Conservation (phyloP, 2,797 vertebrate species). For the Eulemur albifrons region DNA sequence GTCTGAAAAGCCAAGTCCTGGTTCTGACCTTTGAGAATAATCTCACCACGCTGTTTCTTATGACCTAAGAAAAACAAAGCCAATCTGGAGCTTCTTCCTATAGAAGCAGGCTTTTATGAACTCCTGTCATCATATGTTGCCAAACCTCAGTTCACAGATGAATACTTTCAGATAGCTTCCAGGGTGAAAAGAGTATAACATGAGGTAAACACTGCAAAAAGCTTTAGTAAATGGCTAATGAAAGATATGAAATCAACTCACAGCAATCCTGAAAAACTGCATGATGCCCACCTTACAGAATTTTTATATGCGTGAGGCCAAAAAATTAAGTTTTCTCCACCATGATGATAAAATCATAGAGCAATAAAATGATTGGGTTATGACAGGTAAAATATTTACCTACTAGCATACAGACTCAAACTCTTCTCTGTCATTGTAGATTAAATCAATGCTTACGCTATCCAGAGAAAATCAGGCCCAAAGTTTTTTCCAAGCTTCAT, state of each 20-base stretch:
- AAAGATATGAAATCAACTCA: constrained; percentile 34
- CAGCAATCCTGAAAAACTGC: neutral
- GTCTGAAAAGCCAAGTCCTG: constrained; percentile 58
- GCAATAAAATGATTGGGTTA: constrained; percentile 23
- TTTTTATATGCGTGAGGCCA: neutral
- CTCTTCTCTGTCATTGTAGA: neutral
- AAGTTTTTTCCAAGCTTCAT: neutral
- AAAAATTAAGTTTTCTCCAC: constrained; percentile 39
- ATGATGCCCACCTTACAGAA: neutral
- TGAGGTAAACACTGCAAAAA: neutral
- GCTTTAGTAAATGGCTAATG: neutral
- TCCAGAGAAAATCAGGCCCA: constrained; percentile 20
- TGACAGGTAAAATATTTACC: constrained; percentile 28
- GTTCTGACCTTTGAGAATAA: constrained; percentile 74
- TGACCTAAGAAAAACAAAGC: neutral
- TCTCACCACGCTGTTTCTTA: constrained; percentile 68
- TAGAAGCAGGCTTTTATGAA: neutral
- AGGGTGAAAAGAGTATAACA: neutral
- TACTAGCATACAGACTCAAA: neutral
- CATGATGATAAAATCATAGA: neutral
- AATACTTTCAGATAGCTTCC: constrained; percentile 8
- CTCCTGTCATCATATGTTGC: neutral
- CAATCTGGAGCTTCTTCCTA: neutral
- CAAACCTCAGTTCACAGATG: constrained; percentile 4
- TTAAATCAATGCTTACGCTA: neutral